Conservation (phyloP, 2,113 vertebrate species). For the Aix galericulata region DNA sequence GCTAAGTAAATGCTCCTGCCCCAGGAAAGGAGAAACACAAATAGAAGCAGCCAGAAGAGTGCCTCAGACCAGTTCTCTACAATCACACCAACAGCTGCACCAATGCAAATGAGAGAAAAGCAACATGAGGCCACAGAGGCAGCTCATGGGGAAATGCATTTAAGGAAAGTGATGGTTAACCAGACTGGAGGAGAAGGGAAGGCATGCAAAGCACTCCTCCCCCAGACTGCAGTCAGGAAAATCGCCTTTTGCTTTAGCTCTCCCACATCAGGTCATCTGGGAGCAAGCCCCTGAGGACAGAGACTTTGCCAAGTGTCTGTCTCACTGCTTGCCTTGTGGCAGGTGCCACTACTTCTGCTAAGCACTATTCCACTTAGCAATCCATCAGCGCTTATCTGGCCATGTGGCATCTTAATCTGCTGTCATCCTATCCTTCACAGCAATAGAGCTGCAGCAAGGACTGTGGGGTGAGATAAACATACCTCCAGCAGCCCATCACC, state of each 20-base stretch:
- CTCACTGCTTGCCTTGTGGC: fast-evolving
- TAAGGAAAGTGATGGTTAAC: fast-evolving
- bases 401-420: neutral
- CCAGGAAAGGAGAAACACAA: neutral
- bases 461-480: neutral
- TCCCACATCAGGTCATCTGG: neutral
- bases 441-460: neutral
- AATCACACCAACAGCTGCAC: neutral
- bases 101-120: neutral
- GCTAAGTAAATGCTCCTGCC: neutral
- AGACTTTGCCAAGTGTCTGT: neutral
- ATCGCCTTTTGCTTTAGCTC: neutral
- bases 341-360: neutral
- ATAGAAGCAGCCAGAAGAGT: neutral
- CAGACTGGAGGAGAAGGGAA: neutral
- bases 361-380: neutral
- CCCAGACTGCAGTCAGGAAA: neutral
- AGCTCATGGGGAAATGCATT: fast-evolving
- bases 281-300: neutral
- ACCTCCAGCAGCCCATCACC: neutral
- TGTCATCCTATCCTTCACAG: neutral
- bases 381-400: neutral
- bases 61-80: neutral
- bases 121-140: fast-evolving
- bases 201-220: fast-evolving